phyloP scores from a whole-genome alignment of 2,797 vertebrate species.

The Siniperca scherzeri region DNA sequence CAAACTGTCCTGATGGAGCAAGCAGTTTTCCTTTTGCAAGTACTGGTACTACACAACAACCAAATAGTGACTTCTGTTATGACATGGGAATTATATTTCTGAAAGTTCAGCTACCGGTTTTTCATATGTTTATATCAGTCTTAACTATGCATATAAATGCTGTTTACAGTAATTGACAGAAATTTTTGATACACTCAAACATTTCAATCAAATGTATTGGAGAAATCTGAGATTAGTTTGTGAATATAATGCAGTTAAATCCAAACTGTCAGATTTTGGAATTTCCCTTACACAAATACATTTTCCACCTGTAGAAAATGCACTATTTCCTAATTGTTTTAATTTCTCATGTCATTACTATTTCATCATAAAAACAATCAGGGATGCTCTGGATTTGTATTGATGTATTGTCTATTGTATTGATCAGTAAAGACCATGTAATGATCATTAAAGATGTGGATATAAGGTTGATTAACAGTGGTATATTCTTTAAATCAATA shows the following conservation, averaged over 20 bases:
- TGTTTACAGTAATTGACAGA: not conserved
- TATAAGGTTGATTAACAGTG: not conserved
- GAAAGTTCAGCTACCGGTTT: not conserved
- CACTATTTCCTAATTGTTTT: not conserved
- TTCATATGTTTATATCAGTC: not conserved
- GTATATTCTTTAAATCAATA: not conserved
- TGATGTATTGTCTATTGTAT: not conserved
- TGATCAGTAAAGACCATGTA: not conserved
- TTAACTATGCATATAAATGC: not conserved
- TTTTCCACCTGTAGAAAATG: not conserved
- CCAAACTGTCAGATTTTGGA: not conserved
- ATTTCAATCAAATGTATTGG: not conserved
- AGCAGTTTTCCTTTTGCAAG: not conserved
- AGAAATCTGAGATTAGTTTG: not conserved
- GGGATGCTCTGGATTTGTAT: slow-evolving; percentile 15
- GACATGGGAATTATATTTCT: not conserved
- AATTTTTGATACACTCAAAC: not conserved
- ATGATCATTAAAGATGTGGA: not conserved
- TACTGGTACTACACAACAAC: not conserved
- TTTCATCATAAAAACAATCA: slow-evolving; percentile 5
- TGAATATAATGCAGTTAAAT: not conserved
- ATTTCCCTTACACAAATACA: not conserved
- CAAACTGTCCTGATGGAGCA: not conserved
- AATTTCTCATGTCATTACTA: not conserved
- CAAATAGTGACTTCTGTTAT: slow-evolving; percentile 4